These are phyloP conservation scores for Drosophila falleni DNA, from an alignment of 2,888 invertebrate genomes.

Conservation along the genomic window DNA sequence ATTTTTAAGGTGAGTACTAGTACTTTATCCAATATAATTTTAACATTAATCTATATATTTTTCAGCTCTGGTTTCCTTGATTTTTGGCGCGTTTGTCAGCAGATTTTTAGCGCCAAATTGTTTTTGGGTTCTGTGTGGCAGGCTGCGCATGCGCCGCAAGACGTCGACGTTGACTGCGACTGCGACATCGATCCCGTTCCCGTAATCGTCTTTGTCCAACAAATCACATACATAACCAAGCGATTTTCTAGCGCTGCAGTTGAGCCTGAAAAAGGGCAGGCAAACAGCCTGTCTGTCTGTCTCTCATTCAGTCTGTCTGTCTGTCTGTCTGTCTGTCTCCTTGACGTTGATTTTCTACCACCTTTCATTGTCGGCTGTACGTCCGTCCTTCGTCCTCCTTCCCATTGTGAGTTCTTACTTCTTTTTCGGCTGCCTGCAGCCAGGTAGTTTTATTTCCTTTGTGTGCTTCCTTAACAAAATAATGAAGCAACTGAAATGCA, in stretches of 20 bases:
- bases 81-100: slow-evolving; percentile 65
- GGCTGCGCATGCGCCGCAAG: slow-evolving; percentile 78
- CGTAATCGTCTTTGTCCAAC: slow-evolving; percentile 52
- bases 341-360: slow-evolving; percentile 73
- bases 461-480: slow-evolving; percentile 43
- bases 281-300: slow-evolving; percentile 24
- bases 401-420: slow-evolving; percentile 50
- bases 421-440: slow-evolving; percentile 62
- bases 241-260: slow-evolving; percentile 69
- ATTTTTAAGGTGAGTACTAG: too few species aligned
- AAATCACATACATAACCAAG: slow-evolving; percentile 69
- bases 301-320: slow-evolving; percentile 30
- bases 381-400: slow-evolving; percentile 22
- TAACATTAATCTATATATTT: slow-evolving; percentile 31
- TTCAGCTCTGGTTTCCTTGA: slow-evolving; percentile 31
- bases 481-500: slow-evolving; percentile 56
- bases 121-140: slow-evolving; percentile 58
- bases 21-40: background rate
- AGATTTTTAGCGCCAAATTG: slow-evolving; percentile 73
- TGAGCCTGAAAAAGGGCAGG: slow-evolving; percentile 46
- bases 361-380: slow-evolving; percentile 51
- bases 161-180: slow-evolving; percentile 47
- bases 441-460: slow-evolving; percentile 67
- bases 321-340: slow-evolving; percentile 43
- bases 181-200: slow-evolving; percentile 26